phyloP scores from a whole-genome alignment of 1,140 invertebrate species.

The Drosophila tristis region DNA sequence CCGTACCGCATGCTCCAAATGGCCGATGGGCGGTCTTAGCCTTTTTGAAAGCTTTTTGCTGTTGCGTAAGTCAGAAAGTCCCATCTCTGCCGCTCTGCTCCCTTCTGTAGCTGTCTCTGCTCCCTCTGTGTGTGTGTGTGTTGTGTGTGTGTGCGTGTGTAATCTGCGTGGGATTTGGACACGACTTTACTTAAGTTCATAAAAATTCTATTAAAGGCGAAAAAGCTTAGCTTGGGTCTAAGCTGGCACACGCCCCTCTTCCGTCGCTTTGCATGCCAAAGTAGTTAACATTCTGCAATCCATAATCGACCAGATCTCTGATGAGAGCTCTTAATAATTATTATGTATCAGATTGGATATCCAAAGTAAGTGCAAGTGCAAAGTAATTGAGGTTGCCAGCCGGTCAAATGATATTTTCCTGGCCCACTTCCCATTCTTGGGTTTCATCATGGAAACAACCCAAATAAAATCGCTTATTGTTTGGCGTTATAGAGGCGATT shows the following conservation, averaged over 20 bases:
- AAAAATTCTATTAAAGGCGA: conserved; percentile 79
- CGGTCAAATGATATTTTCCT: conserved; percentile 3
- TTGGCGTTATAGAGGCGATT: conserved; percentile 3
- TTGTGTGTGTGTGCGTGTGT: conserved; percentile 51
- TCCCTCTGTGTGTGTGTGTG: not conserved
- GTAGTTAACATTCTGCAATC: conserved; percentile 36
- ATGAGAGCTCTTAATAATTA: not conserved
- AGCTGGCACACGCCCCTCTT: conserved; percentile 31
- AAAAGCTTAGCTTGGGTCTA: conserved; percentile 25
- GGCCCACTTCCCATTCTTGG: too few species aligned
- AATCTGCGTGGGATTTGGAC: conserved; percentile 76
- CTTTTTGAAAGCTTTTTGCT: conserved; percentile 81
- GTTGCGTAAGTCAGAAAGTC: conserved; percentile 79
- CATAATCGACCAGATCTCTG: conserved; percentile 28
- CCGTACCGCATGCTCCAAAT: not conserved
- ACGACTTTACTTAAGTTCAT: conserved; percentile 82
- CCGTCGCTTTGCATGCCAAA: conserved; percentile 31
- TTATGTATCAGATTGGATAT: not conserved
- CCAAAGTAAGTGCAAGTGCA: too few species aligned
- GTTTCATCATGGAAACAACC: not conserved
- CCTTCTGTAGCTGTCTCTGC: conserved; percentile 1
- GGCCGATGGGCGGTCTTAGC: conserved; percentile 57
- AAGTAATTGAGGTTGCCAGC: not conserved
- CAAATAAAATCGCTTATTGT: not conserved
- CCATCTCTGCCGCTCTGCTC: conserved; percentile 13